Base-by-base conservation (phyloP, 2,888 invertebrate species). In the Harpalus rubripes region DNA sequence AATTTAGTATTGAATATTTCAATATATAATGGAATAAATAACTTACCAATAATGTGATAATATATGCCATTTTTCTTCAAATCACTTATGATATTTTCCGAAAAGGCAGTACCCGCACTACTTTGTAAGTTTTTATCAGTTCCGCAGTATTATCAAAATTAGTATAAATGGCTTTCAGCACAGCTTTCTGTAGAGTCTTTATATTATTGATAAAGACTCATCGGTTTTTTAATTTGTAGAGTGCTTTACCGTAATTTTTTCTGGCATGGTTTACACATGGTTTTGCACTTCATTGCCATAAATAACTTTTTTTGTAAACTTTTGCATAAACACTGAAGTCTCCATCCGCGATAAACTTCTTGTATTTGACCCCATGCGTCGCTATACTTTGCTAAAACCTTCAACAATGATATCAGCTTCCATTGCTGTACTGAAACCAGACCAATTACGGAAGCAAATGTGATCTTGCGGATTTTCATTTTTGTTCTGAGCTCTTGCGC, bases 391-490 rank as follows among this genome's bases (percentile, higher is more conserved):
- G 74, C 86, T 86, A 85, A 90, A 90, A 7, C 88, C 90, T 86
- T 89, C 88, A 16, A 87, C 85, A 15, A 90, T 87, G 10, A 90
- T 89, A 63, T 88, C 88, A 1, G 88, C 86, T 87, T 90, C 90
- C 89, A 90, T 90, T 4, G 87, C 82, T n/a, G 88, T 87, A 0
- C 89, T 89, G 15, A 89, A 86, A 0, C 88, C 88, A 6, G 65
- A 80, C 88, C 88, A 90, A 85, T 90, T 90, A 86, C 89, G 89
- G 86, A 86, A 90, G 85, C 89, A 90, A 8, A 68, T 85, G 85
- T 90, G 89, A n/a, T 86, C 74, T 32, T 81, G 52, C 6, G 86
- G 58, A 15, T 82, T 52, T 41, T 59, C 76, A 12, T 86, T 76
- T 68, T 86, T 86, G 26, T 86, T 87, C 63, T 86, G 86, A 15